Percentiles rank a stretch among this genome's conserved stretches.
These are phyloP conservation scores for Haliclona indistincta DNA, from an alignment of 37 sponge, comb jelly and placozoan species.

Conservation along the genomic window DNA sequence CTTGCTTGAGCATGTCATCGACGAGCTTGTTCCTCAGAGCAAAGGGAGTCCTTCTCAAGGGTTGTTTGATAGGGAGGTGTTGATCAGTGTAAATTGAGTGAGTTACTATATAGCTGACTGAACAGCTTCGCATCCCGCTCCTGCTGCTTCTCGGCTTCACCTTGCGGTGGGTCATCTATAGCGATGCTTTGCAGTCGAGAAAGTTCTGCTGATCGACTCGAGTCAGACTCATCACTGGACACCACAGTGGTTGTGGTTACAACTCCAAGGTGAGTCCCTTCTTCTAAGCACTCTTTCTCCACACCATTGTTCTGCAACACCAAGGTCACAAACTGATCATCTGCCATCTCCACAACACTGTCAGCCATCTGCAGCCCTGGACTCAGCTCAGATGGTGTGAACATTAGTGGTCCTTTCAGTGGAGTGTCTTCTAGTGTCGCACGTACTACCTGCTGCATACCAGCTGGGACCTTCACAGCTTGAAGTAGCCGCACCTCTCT, in stretches of 20 bases:
- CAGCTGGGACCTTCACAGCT: conserved; percentile 12
- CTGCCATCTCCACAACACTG: background rate
- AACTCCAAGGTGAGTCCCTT: no score
- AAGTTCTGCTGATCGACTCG: no score
- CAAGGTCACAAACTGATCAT: no score
- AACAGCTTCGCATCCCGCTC: no score
- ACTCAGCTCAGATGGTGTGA: background rate
- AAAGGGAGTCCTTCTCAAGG: conserved; percentile 32
- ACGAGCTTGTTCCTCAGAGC: conserved; percentile 26
- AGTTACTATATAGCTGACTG: background rate
- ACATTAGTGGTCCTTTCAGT: background rate
- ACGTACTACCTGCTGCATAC: background rate
- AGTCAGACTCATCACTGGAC: no score
- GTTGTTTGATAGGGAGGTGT: conserved; percentile 48
- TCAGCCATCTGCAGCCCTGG: conserved; percentile 16
- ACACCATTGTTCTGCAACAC: no score
- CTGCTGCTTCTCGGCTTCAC: background rate
- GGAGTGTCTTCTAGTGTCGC: background rate
- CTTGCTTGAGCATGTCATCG: conserved; percentile 39
- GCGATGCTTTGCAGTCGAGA: no score
- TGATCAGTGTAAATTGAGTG: conserved; percentile 54
- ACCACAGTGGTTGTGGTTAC: no score
- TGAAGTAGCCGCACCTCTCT: conserved; percentile 17
- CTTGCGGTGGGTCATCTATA: background rate
- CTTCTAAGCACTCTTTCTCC: no score